Evolutionary conservation across 2,888 invertebrate species (phyloP).

Genomic region (Drosophila kanekoi): DNA sequence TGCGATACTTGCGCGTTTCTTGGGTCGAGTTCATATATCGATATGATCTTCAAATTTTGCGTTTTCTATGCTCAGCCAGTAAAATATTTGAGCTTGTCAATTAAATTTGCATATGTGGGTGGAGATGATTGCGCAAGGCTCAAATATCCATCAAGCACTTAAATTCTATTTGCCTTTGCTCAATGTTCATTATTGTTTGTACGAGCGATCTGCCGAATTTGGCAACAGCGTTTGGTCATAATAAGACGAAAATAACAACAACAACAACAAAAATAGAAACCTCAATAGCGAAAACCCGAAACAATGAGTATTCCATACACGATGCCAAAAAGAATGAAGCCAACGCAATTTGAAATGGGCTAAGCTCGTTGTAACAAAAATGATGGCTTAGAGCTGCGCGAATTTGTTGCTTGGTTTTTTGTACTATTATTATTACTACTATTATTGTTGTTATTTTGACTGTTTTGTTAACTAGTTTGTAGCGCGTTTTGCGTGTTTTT

Average conservation of each 20-base stretch:
- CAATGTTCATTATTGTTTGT: slow-evolving; percentile 16
- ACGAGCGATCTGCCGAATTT: slow-evolving; percentile 31
- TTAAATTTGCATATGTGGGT: slow-evolving; percentile 20
- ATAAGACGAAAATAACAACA: neutral
- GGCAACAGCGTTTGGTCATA: slow-evolving; percentile 25
- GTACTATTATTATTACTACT: slow-evolving; percentile 12
- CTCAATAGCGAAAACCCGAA: slow-evolving; percentile 16
- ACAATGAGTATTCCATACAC: slow-evolving; percentile 43
- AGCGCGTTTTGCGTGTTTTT: slow-evolving; percentile 55
- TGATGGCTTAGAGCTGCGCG: slow-evolving; percentile 18
- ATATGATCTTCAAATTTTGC: slow-evolving; percentile 18
- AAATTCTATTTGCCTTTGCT: slow-evolving; percentile 29
- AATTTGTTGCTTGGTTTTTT: slow-evolving; percentile 25
- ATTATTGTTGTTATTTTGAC: slow-evolving; percentile 14
- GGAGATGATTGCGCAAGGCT: slow-evolving; percentile 24
- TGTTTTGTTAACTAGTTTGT: slow-evolving; percentile 23
- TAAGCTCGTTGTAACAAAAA: slow-evolving; percentile 32
- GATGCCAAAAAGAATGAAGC: slow-evolving; percentile 42
- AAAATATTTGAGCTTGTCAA: slow-evolving; percentile 29
- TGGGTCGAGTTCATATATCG: slow-evolving; percentile 14
- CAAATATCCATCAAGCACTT: slow-evolving; percentile 19
- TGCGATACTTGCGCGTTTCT: slow-evolving; percentile 22
- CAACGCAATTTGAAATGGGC: slow-evolving; percentile 36
- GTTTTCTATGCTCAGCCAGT: slow-evolving; percentile 1
- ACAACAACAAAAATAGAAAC: neutral